Conservation (phyloP, 2,797 vertebrate species). For the Chiloscyllium punctatum region DNA sequence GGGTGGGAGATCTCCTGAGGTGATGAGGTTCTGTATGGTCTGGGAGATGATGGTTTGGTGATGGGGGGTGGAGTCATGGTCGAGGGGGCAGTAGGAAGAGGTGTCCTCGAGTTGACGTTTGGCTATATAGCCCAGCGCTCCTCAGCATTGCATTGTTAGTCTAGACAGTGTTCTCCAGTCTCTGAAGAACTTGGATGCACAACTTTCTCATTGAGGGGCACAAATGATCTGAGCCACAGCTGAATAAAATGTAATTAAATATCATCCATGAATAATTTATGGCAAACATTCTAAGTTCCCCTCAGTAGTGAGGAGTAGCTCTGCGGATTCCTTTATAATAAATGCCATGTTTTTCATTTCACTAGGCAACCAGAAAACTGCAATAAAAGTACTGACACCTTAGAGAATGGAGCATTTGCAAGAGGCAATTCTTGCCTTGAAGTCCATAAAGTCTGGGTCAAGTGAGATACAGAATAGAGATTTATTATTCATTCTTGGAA, state of each 20-base stretch:
- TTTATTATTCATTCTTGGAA: constrained; percentile 4
- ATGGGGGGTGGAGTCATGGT: too few species aligned
- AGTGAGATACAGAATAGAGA: neutral
- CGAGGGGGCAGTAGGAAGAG: too few species aligned
- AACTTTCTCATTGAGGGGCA: neutral
- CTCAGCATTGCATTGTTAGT: neutral
- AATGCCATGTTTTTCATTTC: neutral
- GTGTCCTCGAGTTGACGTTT: too few species aligned
- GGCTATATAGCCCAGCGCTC: neutral
- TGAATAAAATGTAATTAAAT: constrained; percentile 23
- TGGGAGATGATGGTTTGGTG: too few species aligned
- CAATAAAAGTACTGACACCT: neutral
- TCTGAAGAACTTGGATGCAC: neutral
- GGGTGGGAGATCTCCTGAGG: too few species aligned
- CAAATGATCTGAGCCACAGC: neutral
- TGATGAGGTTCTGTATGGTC: too few species aligned
- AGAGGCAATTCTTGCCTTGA: neutral
- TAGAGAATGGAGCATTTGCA: neutral
- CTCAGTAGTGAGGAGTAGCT: neutral
- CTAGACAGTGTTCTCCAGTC: neutral
- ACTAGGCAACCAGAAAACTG: neutral
- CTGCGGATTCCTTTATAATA: neutral
- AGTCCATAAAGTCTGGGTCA: neutral
- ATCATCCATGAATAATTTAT: neutral
- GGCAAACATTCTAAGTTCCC: neutral